Conservation (phyloP, 2,888 invertebrate species). For the Megamerina dolium region DNA sequence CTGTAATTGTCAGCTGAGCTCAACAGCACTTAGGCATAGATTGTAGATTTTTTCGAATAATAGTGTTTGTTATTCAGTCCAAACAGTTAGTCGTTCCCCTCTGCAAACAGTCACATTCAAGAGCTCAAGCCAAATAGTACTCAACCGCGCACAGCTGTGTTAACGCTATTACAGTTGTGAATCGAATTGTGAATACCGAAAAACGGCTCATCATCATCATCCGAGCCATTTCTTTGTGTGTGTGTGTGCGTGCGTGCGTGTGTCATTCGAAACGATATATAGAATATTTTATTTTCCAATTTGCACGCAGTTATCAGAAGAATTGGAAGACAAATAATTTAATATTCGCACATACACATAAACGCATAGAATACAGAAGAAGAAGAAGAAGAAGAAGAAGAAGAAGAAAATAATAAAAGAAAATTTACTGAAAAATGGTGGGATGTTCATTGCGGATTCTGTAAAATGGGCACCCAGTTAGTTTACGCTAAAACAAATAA, state of each 20-base stretch:
- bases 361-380: neutral
- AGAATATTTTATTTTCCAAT: conserved; percentile 31
- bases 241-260: conserved; percentile 1
- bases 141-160: conserved; percentile 38
- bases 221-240: conserved; percentile 6
- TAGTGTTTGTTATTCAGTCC: conserved; percentile 49
- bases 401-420: neutral
- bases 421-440: too few species aligned
- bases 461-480: too few species aligned
- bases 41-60: too few species aligned
- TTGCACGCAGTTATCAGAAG: conserved; percentile 26
- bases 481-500: too few species aligned
- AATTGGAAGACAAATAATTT: conserved; percentile 30
- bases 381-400: conserved; percentile 19
- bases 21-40: too few species aligned
- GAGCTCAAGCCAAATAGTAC: conserved; percentile 50
- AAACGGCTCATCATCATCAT: conserved; percentile 11
- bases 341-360: conserved; percentile 13
- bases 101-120: conserved; percentile 52
- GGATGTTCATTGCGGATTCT: too few species aligned
- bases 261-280: conserved; percentile 21
- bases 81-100: conserved; percentile 52
- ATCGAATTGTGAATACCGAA: too few species aligned
- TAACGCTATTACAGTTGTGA: conserved; percentile 2
- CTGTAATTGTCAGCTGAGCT: too few species aligned